Evolutionary conservation across 2,797 vertebrate genomes (phyloP), one percentile per base, ranked within the genome.

Genomic region (Naso thynnoides): DNA sequence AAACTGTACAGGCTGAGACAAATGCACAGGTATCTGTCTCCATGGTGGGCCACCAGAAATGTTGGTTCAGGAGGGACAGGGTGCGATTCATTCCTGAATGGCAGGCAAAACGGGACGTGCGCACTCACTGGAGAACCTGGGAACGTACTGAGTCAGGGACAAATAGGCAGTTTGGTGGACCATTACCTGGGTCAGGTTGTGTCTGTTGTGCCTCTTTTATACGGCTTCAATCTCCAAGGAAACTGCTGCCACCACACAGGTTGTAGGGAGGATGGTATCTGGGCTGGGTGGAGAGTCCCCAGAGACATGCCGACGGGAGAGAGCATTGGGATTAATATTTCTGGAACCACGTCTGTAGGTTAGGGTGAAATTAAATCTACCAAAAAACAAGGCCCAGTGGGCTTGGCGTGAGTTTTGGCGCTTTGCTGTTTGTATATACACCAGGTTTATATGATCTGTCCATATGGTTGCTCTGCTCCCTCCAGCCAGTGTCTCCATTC

Each of bases 21-120:
- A n/a, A n/a, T n/a, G n/a, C n/a, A n/a, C n/a, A n/a, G n/a, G n/a
- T n/a, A n/a, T n/a, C n/a, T n/a, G n/a, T n/a, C n/a, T n/a, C n/a
- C n/a, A n/a, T n/a, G n/a, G n/a, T n/a, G n/a, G n/a, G n/a, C n/a
- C n/a, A 41, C 36, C 36, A 26, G 4, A 57, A 39, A 3, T 4
- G 4, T 2, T 9, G 13, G 1, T 5, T 1, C 1, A 27, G 2
- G 3, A 21, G 10, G 7, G 8, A 0, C 0, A 23, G 36, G 1
- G 55, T 57, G 1, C 5, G n/a, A 19, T 23, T 4, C 2, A 7
- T 7, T 2, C 36, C 23, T 5, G 48, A 5, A 9, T 36, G 36
- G n/a, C n/a, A n/a, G n/a, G n/a, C n/a, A n/a, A 31, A 31, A 4
- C 8, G 4, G 8, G 31, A 31, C 8, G 31, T 4, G 8, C 8